A percentile compares a stretch with the other conserved stretches of the same genome.
phyloP scores from a whole-genome alignment of 2,113 vertebrate species.

The Mungos mungo region DNA sequence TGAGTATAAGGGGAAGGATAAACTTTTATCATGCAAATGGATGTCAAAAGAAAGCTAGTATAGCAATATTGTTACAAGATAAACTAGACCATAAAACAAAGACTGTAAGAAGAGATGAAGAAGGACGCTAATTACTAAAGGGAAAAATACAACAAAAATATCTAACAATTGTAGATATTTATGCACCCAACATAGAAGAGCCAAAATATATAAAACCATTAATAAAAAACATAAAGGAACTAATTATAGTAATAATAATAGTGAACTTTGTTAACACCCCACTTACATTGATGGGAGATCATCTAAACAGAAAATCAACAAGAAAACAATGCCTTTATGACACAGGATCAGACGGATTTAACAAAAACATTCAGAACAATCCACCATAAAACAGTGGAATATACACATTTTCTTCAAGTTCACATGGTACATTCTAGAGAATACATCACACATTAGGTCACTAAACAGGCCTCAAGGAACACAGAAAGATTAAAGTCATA shows the following conservation, averaged over 20 bases:
- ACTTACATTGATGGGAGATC: not conserved
- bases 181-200: not conserved
- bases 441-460: not conserved
- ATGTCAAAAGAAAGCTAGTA: not conserved
- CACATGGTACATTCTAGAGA: not conserved
- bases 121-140: not conserved
- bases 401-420: not conserved
- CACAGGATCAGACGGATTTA: not conserved
- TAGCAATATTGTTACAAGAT: not conserved
- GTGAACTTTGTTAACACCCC: not conserved
- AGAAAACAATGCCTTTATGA: not conserved
- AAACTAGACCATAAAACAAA: not conserved
- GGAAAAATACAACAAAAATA: not conserved
- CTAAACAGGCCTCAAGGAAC: not conserved
- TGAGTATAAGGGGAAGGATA: not conserved
- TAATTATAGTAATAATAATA: not conserved
- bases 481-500: not conserved
- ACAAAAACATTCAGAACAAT: not conserved
- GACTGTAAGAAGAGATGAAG: not conserved
- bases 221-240: not conserved
- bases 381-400: not conserved
- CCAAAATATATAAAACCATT: not conserved
- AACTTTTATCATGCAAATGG: not conserved
- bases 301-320: not conserved
- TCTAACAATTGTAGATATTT: not conserved